These are phyloP conservation scores for Phaedon cochleariae DNA, from an alignment of 2,888 invertebrate species.

Conservation along the genomic window DNA sequence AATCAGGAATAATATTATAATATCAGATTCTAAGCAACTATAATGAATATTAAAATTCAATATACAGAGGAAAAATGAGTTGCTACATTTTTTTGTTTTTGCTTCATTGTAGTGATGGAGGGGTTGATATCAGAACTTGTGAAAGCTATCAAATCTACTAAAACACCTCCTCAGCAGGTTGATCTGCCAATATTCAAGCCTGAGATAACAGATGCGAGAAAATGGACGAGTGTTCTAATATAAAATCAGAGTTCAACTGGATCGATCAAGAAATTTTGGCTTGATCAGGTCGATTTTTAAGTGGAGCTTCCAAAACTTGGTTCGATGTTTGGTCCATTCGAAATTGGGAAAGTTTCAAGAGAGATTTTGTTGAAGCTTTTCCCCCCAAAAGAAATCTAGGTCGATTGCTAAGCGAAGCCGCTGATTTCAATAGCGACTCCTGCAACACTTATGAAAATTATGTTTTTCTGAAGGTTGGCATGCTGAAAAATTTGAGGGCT, in stretches of 20 bases:
- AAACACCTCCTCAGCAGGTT: slow-evolving; percentile 30
- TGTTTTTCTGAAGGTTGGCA: slow-evolving; percentile 37
- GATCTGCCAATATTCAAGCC: slow-evolving; percentile 34
- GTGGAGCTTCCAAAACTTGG: slow-evolving; percentile 27
- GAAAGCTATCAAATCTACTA: slow-evolving; percentile 24
- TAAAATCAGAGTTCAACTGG: slow-evolving; percentile 36
- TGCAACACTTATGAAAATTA: slow-evolving; percentile 40
- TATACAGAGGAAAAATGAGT: no score
- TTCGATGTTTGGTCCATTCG: slow-evolving; percentile 33
- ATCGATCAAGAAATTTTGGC: slow-evolving; percentile 28
- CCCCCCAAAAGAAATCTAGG: slow-evolving; percentile 39
- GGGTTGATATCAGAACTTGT: slow-evolving; percentile 18
- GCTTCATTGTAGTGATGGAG: no score
- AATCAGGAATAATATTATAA: no score
- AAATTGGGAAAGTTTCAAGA: slow-evolving; percentile 38
- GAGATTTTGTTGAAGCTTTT: slow-evolving; percentile 44
- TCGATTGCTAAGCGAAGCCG: slow-evolving; percentile 37
- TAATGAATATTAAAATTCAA: no score
- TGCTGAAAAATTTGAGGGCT: slow-evolving; percentile 39
- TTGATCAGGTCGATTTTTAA: slow-evolving; percentile 31
- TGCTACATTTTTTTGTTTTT: no score
- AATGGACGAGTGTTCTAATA: slow-evolving; percentile 29
- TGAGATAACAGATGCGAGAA: slow-evolving; percentile 27
- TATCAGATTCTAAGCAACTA: no score
- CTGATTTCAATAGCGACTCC: slow-evolving; percentile 29